phyloP scores from a whole-genome alignment of 2,888 invertebrate genomes.

The Brachycybe producta region DNA sequence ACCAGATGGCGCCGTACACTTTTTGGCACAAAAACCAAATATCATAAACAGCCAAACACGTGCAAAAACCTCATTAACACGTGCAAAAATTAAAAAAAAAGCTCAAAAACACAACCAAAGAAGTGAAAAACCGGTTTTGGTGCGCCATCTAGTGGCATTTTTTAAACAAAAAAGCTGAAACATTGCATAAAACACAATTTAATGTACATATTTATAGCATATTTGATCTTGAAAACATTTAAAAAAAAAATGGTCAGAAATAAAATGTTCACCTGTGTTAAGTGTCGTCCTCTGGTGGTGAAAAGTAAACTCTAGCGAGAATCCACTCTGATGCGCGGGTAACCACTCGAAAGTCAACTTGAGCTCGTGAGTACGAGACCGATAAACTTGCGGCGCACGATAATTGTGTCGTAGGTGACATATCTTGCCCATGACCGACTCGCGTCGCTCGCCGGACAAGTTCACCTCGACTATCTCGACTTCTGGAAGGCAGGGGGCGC shows the following conservation, averaged over 20 bases:
- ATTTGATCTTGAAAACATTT: no score
- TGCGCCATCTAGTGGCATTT: no score
- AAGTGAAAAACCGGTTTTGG: not conserved
- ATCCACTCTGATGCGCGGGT: constrained; percentile 18
- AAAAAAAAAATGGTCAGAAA: not conserved
- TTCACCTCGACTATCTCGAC: constrained; percentile 16
- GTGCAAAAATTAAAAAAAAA: no score
- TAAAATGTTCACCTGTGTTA: not conserved
- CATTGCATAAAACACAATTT: no score
- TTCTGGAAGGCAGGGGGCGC: constrained; percentile 14
- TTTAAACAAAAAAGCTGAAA: no score
- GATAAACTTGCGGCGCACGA: constrained; percentile 19
- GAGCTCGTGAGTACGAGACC: constrained; percentile 17
- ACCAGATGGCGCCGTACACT: no score
- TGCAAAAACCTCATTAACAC: no score
- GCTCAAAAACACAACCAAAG: no score
- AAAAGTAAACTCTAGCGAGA: constrained; percentile 19
- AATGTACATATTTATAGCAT: no score
- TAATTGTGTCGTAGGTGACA: constrained; percentile 11
- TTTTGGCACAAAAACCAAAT: no score
- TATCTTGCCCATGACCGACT: constrained; percentile 16
- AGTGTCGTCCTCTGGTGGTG: constrained; percentile 4
- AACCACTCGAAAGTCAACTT: constrained; percentile 20
- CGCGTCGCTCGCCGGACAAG: constrained; percentile 11
- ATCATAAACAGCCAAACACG: no score